Evolutionary conservation across 1,140 invertebrate genomes (phyloP).

Genomic region (Apocrypta bakeri): DNA sequence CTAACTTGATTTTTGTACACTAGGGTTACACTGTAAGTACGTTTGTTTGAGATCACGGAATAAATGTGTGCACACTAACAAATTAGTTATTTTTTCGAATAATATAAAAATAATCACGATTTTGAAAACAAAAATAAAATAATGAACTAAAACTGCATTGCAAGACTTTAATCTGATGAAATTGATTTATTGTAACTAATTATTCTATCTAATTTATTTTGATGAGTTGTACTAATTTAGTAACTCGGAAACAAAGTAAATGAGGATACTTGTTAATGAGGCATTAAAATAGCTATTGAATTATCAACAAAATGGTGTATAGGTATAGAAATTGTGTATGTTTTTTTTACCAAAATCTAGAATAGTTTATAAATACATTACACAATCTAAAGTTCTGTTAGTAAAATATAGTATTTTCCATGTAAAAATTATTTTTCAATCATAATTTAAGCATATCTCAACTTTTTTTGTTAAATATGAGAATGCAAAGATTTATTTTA

Average conservation of each 20-base stretch:
- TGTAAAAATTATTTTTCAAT: neutral
- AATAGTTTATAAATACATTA: neutral
- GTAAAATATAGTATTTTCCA: neutral
- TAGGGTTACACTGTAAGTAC: slow-evolving; percentile 41
- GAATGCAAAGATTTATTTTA: neutral
- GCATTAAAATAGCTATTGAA: neutral
- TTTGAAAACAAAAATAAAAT: neutral
- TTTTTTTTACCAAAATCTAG: neutral
- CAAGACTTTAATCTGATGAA: neutral
- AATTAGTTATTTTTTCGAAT: slow-evolving; percentile 2
- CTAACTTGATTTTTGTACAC: slow-evolving; percentile 45
- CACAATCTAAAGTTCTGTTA: neutral
- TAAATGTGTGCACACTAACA: slow-evolving; percentile 45
- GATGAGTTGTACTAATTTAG: neutral
- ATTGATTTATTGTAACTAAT: neutral
- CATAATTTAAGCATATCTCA: neutral
- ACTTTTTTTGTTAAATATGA: neutral
- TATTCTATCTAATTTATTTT: neutral
- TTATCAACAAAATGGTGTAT: neutral
- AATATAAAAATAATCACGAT: neutral
- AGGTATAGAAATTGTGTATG: neutral
- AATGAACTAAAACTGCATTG: neutral
- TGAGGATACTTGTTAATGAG: neutral
- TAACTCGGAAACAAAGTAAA: neutral
- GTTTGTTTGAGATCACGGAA: slow-evolving; percentile 35